Base-by-base conservation (phyloP, 1,140 invertebrate species). In the Cardiocondyla obscurior region DNA sequence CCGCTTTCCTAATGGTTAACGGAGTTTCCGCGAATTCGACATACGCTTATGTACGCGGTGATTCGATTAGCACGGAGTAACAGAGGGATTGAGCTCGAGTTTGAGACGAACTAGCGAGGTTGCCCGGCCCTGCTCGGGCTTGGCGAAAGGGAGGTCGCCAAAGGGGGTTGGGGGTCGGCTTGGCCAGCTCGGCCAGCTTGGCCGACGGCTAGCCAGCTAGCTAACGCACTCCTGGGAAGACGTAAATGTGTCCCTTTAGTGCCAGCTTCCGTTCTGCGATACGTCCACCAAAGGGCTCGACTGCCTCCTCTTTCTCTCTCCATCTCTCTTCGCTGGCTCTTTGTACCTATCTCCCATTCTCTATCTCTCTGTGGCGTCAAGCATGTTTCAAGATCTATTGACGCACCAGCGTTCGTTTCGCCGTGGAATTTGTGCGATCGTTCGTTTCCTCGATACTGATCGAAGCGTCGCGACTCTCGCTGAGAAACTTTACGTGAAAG, bases 231-330 rank as follows among this genome's bases (percentile, higher is more conserved):
- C 91, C 86, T 84, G 91, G 90, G 90, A 91, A 90, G 85, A 90
- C 89, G 88, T 91, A 91, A 92, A 91, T 90, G 90, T 90, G 90
- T 91, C 90, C 89, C 89, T 92, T 91, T 90, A 91, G 88, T 89
- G 83, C 84, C 84, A 65, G 85, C 81, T 89, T 88, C 85, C 85
- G 85, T 89, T 82, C 85, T 87, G 82, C 85, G 84, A 79, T 89
- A 86, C 73, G 65, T 83, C 84, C 84, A 85, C 82, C 85, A 83
- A 85, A 86, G 86, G 79, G 88, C 79, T 89, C 82, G 76, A 46
- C 76, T 65, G 74, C 70, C 81, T 57, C 72, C 7, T 28, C 67
- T 36, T 5, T 14, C 30, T 22, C 14, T 25, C 19, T 53, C n/a
- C 33, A 7, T 49, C 69, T 25, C 49, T 70, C 49, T 25, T n/a